phyloP scores from a whole-genome alignment of 2,797 vertebrate species.

The Delichon dasypus region DNA sequence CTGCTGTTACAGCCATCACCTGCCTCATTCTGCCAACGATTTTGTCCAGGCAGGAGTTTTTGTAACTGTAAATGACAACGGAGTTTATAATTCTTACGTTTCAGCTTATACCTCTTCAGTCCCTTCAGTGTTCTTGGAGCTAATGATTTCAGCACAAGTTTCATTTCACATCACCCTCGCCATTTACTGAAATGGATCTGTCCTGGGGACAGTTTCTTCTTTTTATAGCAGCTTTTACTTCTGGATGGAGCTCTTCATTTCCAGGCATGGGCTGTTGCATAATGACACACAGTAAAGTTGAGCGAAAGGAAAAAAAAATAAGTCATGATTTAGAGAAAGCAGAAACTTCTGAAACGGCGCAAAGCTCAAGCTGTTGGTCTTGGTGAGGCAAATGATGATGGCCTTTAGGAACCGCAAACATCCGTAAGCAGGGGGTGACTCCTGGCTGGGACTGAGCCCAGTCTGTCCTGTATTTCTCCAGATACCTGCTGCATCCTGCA shows the following conservation, averaged over 20 bases:
- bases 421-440: neutral
- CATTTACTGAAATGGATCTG: slow-evolving; percentile 24
- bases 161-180: slow-evolving; percentile 21
- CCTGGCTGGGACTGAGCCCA: neutral
- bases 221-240: slow-evolving; percentile 36
- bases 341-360: neutral
- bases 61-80: slow-evolving; percentile 12
- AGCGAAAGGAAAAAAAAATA: neutral
- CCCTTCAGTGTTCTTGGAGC: neutral
- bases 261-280: neutral
- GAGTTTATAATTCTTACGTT: neutral
- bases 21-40: slow-evolving; percentile 35
- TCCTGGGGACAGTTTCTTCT: neutral
- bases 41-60: neutral
- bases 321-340: neutral
- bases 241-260: slow-evolving; percentile 11
- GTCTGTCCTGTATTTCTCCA: neutral
- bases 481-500: neutral
- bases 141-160: slow-evolving; percentile 21
- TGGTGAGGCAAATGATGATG: neutral
- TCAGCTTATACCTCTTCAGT: neutral
- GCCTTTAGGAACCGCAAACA: neutral
- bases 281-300: neutral
- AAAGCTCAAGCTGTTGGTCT: neutral
- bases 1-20: slow-evolving; percentile 23